Base-by-base conservation (phyloP, 1,140 invertebrate species). In the Tetramorium alpestre region DNA sequence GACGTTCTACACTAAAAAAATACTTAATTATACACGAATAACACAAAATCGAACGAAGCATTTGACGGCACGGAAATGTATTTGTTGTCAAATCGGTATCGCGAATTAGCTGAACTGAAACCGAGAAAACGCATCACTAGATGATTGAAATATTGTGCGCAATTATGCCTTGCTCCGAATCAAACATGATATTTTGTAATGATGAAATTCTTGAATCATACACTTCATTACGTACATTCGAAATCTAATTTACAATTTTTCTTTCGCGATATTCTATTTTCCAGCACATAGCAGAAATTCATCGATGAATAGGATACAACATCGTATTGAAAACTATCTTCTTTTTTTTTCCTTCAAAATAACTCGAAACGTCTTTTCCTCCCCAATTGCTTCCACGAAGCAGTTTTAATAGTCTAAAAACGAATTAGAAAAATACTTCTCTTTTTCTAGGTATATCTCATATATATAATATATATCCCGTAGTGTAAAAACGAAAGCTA, bases 371-470 rank as follows among this genome's bases (percentile, higher is more conserved):
- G 25, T 75, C 25, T 62, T 33, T 6, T 11, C 11, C 54, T 22
- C 18, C 54, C 22, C 5, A 56, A 81, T 86, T 38, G 70, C 81
- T 86, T 82, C 86, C 69, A 75, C 49, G 67, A 90, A 89, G 80
- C 72, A 69, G 64, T 58, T 80, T 75, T 58, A 70, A 77, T 90
- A 90, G 51, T 87, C 89, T 90, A 90, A 90, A 88, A 90, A 90
- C 44, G 88, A 90, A 90, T 90, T 90, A 90, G 89, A 90, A 90
- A 90, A 90, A 90, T 90, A 90, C 69, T 86, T 90, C 16, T 54
- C 60, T 81, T 81, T 77, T 85, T 60, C 88, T 86, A 89, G 82
- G 75, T 90, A 85, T 44, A 81, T 70, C 47, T 81, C 13, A 33
- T 70, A 28, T 77, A 64, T 90, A 75, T 89, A 89, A 80, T 90